Evolutionary conservation across 2,113 vertebrate genomes (phyloP).

Genomic region (Chunga burmeisteri): DNA sequence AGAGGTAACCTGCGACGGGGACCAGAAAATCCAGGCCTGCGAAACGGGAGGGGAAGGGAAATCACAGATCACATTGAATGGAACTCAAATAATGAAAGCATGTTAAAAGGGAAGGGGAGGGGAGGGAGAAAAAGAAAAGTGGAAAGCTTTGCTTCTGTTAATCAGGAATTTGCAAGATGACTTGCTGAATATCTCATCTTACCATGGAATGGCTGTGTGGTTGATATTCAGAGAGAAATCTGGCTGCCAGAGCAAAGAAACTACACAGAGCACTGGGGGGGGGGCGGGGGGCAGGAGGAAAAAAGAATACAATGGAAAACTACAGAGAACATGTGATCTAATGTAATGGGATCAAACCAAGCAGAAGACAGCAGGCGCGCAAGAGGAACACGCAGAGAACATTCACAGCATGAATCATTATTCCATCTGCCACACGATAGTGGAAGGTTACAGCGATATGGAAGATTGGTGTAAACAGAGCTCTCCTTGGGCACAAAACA

Average conservation of each 20-base stretch:
- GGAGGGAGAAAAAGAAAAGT: not conserved
- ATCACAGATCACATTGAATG: conserved; percentile 73
- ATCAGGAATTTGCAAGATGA: conserved; percentile 36
- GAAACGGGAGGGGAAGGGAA: conserved; percentile 65
- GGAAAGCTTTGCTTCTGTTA: conserved; percentile 59
- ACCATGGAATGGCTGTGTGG: conserved; percentile 44
- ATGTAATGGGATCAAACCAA: conserved; percentile 63
- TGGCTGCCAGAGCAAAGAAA: conserved; percentile 60
- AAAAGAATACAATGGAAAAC: conserved; percentile 61
- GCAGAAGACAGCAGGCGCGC: conserved; percentile 57
- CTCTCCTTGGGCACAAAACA: conserved; percentile 41
- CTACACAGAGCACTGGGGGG: conserved; percentile 14
- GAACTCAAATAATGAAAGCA: conserved; percentile 60
- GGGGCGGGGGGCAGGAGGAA: not conserved
- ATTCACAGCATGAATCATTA: conserved; percentile 66
- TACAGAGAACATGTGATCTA: conserved; percentile 62
- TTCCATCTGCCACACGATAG: conserved; percentile 63
- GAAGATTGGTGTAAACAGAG: conserved; percentile 44
- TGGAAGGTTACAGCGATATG: conserved; percentile 53
- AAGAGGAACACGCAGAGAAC: conserved; percentile 65
- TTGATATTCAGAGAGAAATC: conserved; percentile 62
- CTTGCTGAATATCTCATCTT: conserved; percentile 64
- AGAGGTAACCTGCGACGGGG: conserved; percentile 91
- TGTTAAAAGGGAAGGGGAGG: conserved; percentile 41
- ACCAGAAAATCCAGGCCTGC: conserved; percentile 91